These are phyloP conservation scores for Oryzias melastigma DNA, from an alignment of 2,113 vertebrate genomes.

Conservation along the genomic window DNA sequence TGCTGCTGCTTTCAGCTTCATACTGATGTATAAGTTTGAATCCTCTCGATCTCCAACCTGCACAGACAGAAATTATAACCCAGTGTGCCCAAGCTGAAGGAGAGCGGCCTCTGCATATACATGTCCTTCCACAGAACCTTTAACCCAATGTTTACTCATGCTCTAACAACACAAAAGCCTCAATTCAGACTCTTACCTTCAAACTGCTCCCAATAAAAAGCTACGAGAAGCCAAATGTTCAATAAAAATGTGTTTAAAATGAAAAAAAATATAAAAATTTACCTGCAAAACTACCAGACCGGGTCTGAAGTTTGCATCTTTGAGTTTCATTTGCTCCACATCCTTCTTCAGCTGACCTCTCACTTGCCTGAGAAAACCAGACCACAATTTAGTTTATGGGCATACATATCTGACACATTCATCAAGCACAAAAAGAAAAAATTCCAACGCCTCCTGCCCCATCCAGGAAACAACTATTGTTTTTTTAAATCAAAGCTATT, in stretches of 20 bases:
- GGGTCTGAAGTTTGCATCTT: slow-evolving; percentile 84
- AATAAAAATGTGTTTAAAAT: background rate
- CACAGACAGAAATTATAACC: slow-evolving; percentile 19
- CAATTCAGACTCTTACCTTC: slow-evolving; percentile 9
- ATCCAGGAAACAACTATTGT: background rate
- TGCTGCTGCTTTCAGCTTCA: slow-evolving; percentile 96
- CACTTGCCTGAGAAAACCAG: slow-evolving; percentile 81
- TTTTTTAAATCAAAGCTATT: background rate
- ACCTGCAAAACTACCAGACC: slow-evolving; percentile 96
- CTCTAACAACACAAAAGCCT: background rate
- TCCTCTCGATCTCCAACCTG: slow-evolving; percentile 96
- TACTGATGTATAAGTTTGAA: slow-evolving; percentile 95
- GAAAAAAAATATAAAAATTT: slow-evolving; percentile 2
- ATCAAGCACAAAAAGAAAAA: background rate
- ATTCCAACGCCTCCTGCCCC: background rate
- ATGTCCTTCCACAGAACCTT: background rate
- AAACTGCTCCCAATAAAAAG: slow-evolving; percentile 6
- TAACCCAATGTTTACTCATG: background rate
- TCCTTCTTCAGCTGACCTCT: slow-evolving; percentile 86
- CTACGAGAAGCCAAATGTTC: slow-evolving; percentile 2
- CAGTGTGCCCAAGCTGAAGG: background rate
- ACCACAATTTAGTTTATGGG: background rate
- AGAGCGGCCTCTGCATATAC: background rate
- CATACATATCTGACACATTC: background rate
- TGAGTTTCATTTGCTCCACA: slow-evolving; percentile 84